Base-by-base conservation (phyloP, 2,797 vertebrate species). In the Coregonus sp. region DNA sequence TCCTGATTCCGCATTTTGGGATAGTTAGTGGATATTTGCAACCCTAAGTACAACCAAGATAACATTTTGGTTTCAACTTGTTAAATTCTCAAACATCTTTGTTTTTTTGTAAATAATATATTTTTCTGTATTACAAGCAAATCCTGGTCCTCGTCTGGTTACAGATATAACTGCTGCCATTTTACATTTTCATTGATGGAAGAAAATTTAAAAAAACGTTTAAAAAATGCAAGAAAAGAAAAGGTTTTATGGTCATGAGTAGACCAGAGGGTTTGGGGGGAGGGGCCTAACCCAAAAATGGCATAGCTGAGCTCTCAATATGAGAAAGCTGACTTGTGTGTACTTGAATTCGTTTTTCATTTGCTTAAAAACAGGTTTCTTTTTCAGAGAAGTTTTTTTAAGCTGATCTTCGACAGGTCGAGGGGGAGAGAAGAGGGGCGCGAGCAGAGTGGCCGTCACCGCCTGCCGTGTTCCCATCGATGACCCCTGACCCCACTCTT, bases 251-350 rank as follows among this genome's bases (percentile, higher is more conserved):
- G 76, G 78, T 86, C 73, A 79, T 84, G 82, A 72, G 82, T 78
- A 79, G 86, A 89, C 82, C 80, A 81, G 87, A 88, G 25, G 59
- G 59, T 63, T 63, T 63, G 83, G 77, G 79, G 83, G 76, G 84
- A 90, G 86, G 86, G 92, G 94, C 95, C 92, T 95, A 94, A 94
- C 96, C 95, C 87, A 80, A 93, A 95, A 94, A 95, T 97, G 96
- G 96, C 96, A 97, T 97, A 97, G 96, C 96, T 95, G 96, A 99
- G 97, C 97, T 99, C 97, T 98, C 98, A 99, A 99, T 99, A 98
- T 98, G 98, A 99, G 98, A 99, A 98, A 97, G 97, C 97, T 95
- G 96, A 97, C 96, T 96, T 93, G 94, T 97, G 96, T 97, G 96
- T 96, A 97, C 96, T 92, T 88, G 85, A 85, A 90, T 87, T 91